Evolutionary conservation across 1,140 invertebrate genomes (phyloP), one percentile per base, ranked within the genome.

Genomic region (Magallana ariakensis): DNA sequence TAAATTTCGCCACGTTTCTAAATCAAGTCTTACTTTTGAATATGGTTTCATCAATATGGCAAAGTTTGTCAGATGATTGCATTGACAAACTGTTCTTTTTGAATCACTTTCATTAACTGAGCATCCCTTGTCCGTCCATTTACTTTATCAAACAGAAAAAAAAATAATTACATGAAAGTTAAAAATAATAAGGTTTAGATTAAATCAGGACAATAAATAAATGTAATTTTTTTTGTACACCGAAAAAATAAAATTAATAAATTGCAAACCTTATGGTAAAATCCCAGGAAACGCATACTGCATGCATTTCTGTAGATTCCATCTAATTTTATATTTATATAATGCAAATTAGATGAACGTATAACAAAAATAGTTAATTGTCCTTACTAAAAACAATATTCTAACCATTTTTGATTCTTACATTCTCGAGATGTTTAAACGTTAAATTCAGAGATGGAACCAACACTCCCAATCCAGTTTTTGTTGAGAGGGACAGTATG

Each of bases 51-150:
- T 88, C 19, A 92, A 85, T 55, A 92, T 86, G 15, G 91, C 91
- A 70, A 92, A 92, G 58, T 92, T 92, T n/a, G 91, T 92, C 26
- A 92, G 80, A 84, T 92, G 91, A 53, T 89, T 87, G 70, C 91
- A 92, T 22, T 84, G 19, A 66, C 91, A 91, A 26, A 70, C 22
- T 33, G 66, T 70, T 26, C 66, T 70, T 26, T 0, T 26, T 7
- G n/a, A 11, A 26, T 10, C 9, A 26, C 19, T 26, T 70, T 8
- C 22, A 26, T 26, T 33, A 1, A 70, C 19, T 26, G 9, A 26
- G 66, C 66, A 70, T 11, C 66, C 66, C 13, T 70, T 70, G 11
- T 33, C 66, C 10, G 66, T 11, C 66, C 66, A 70, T 5, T 10
- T 33, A 7, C 66, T 70, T 9, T 26, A 70, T 16, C 19, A 33